A percentile compares a stretch with the other conserved stretches of the same genome.
Conservation (phyloP, 1,140 invertebrate species). For the Brachionus manjavacas region DNA sequence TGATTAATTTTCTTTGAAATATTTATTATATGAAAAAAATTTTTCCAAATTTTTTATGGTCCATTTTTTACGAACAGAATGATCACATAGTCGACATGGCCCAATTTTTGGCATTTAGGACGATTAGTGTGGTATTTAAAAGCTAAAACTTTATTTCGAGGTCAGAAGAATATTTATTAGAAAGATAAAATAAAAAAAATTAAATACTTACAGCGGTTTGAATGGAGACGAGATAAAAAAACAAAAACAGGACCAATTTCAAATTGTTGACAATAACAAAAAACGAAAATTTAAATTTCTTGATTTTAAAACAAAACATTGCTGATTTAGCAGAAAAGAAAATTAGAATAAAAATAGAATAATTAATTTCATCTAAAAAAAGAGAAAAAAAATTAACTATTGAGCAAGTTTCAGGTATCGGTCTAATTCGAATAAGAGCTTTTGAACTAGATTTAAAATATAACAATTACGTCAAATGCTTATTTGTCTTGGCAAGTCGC, state of each 20-base stretch:
- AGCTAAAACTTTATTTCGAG: too few relatives aligned
- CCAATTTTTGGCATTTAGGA: too few relatives aligned
- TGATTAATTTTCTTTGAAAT: too few relatives aligned
- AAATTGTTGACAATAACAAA: neutral
- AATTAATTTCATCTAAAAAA: conserved; percentile 26
- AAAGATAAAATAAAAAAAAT: neutral
- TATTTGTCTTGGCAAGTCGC: neutral
- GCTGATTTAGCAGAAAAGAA: neutral
- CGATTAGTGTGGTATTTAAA: too few relatives aligned
- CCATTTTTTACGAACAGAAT: too few relatives aligned
- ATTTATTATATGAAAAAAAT: too few relatives aligned
- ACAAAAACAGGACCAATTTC: neutral
- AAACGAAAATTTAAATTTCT: conserved; percentile 20
- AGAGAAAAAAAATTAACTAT: neutral
- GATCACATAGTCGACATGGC: too few relatives aligned
- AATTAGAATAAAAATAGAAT: neutral
- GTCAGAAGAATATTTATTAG: neutral
- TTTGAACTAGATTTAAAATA: conserved; percentile 9
- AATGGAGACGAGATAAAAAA: neutral
- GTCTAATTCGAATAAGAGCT: neutral
- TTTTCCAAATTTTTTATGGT: too few relatives aligned
- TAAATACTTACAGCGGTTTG: neutral
- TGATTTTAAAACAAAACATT: conserved; percentile 30
- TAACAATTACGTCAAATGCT: conserved; percentile 10
- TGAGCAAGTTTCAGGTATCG: neutral